Evolutionary conservation across 2,888 invertebrate genomes (phyloP).

Genomic region (Oasisia sp.): DNA sequence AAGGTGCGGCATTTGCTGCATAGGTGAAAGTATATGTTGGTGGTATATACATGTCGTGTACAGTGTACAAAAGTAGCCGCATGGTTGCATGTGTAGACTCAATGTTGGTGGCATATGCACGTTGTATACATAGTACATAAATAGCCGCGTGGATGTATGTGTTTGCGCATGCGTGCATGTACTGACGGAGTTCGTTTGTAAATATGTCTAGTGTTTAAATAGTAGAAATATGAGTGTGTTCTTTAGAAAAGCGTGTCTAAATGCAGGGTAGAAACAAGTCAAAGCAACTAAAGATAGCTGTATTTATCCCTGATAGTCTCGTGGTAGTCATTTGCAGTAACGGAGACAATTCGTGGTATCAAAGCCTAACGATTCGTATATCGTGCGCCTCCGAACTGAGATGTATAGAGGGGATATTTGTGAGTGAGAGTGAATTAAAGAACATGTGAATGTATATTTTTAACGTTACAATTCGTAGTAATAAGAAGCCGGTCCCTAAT

Average conservation of each 20-base stretch:
- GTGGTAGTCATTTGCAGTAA: too few relatives aligned
- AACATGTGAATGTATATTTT: not conserved
- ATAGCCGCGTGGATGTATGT: not conserved
- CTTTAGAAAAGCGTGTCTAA: not conserved
- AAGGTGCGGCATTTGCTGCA: too few relatives aligned
- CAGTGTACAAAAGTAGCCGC: too few relatives aligned
- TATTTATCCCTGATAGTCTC: too few relatives aligned
- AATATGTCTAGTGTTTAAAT: not conserved
- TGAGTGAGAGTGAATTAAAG: not conserved
- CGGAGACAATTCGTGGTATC: too few relatives aligned
- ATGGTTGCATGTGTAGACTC: too few relatives aligned
- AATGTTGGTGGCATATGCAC: not conserved
- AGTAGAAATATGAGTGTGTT: not conserved
- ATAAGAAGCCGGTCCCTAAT: not conserved
- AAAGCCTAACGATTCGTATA: too few relatives aligned
- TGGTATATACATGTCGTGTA: too few relatives aligned
- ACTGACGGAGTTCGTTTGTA: not conserved
- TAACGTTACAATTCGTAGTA: not conserved
- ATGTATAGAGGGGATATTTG: not conserved
- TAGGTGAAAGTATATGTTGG: too few relatives aligned
- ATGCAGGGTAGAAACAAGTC: too few relatives aligned
- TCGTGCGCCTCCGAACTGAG: too few relatives aligned
- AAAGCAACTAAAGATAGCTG: too few relatives aligned
- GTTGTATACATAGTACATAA: not conserved
- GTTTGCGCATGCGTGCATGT: not conserved